Evolutionary conservation across 2,797 vertebrate genomes (phyloP).

Genomic region (Atherinosoma microstoma): DNA sequence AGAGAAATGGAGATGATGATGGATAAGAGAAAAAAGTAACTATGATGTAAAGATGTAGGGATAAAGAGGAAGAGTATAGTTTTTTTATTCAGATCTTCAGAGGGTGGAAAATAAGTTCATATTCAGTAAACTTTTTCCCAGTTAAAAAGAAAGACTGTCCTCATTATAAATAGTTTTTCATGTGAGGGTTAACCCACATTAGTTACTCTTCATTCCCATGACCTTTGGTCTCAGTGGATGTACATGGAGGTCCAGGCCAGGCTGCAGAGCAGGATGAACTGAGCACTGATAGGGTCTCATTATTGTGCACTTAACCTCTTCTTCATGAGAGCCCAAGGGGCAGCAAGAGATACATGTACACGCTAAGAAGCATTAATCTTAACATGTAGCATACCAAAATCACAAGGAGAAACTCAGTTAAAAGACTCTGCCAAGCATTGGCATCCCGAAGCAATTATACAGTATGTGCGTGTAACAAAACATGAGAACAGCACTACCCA

Average conservation of each 20-base stretch:
- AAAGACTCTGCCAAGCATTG: too few species aligned
- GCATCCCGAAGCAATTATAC: too few species aligned
- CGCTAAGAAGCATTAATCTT: too few species aligned
- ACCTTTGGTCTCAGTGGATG: conserved; percentile 48
- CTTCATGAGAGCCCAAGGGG: too few species aligned
- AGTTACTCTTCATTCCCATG: conserved; percentile 64
- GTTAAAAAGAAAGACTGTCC: not conserved
- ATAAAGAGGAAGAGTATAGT: not conserved
- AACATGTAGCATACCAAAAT: too few species aligned
- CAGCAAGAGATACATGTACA: too few species aligned
- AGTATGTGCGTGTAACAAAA: too few species aligned
- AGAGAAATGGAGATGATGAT: not conserved
- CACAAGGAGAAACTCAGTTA: too few species aligned
- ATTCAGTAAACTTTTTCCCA: conserved; percentile 10
- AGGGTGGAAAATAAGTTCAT: not conserved
- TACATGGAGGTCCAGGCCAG: conserved; percentile 39
- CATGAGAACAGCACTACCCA: too few species aligned
- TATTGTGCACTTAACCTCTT: not conserved
- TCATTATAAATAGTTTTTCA: conserved; percentile 22
- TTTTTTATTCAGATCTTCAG: not conserved
- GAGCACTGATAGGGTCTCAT: conserved; percentile 6
- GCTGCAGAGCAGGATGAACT: conserved; percentile 14
- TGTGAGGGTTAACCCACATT: conserved; percentile 21
- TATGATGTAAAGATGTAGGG: not conserved
- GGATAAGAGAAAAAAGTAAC: not conserved